Conservation (phyloP, 2,113 vertebrate genomes). For the Aythya baeri region DNA sequence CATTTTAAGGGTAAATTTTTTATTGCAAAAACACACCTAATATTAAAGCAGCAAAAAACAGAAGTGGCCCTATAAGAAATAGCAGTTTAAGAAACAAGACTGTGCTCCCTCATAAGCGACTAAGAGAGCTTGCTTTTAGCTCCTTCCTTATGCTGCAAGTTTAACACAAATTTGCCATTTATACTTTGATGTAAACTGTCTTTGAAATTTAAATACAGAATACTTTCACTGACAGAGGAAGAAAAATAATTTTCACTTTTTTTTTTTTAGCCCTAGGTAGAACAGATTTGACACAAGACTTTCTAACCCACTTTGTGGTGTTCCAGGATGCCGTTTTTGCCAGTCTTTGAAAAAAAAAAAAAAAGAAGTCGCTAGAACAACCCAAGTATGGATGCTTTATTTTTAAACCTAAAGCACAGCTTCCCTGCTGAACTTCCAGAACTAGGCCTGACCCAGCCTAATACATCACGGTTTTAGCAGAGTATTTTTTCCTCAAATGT, state of each 20-base stretch:
- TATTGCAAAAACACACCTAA: neutral
- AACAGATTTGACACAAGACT: neutral
- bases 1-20: neutral
- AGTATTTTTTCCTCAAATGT: neutral
- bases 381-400: rapidly evolving
- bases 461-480: neutral
- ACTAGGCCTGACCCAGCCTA: neutral
- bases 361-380: neutral
- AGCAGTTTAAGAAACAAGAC: neutral
- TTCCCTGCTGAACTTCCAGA: neutral
- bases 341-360: neutral
- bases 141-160: neutral
- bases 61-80: neutral
- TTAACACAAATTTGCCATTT: neutral
- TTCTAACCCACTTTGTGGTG: neutral
- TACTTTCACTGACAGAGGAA: neutral
- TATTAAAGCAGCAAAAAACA: neutral
- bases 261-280: neutral
- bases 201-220: neutral
- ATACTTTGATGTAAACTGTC: neutral
- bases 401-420: neutral
- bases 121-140: neutral
- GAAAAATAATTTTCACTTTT: neutral
- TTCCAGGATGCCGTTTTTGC: rapidly evolving
- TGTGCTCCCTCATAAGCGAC: neutral